Base-by-base conservation (phyloP, 2,113 vertebrate genomes). In the Sander vitreus region DNA sequence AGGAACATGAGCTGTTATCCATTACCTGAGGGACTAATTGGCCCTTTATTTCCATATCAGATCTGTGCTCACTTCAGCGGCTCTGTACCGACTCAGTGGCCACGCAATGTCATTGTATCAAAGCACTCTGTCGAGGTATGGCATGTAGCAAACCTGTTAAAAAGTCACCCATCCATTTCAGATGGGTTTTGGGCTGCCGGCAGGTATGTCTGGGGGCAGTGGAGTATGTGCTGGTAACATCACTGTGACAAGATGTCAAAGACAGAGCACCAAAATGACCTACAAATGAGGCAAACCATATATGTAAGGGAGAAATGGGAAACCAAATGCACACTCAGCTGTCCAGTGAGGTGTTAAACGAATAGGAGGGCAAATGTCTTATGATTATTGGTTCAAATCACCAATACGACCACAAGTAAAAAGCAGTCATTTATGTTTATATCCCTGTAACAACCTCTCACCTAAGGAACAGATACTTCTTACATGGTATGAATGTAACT, bases 1-100 rank as follows among this genome's bases (percentile, higher is more conserved):
- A 85, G 73, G 25, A 85, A 73, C 25, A 23, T 10, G 69, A 77
- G 73, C 65, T 55, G 51, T 78, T 84, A 85, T 78, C 79, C 72
- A 16, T 83, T 76, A 85, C 89, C 88, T 76, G 74, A 70, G 60
- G 76, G 76, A 74, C 86, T 87, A 91, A 93, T 89, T 91, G 89
- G 78, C 80, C 80, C 69, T 87, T 85, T 91, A 81, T 87, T 88
- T 90, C 80, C 58, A 58, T 64, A 82, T 90, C 80, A 83, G 83
- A 88, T 85, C 58, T 33, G 6, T 30, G 59, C 60, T 73, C 83
- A 78, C 85, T 63, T 80, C 58, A 81, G 27, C 11, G n/a, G 45
- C 60, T 90, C 66, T 70, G 69, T 81, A 73, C 18, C 55, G 33
- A 21, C 51, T 59, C 62, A 79, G 77, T 66, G 85, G 66, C 57